Evolutionary conservation across 2,888 invertebrate species (phyloP).

Genomic region (Leptura quadrifasciata): DNA sequence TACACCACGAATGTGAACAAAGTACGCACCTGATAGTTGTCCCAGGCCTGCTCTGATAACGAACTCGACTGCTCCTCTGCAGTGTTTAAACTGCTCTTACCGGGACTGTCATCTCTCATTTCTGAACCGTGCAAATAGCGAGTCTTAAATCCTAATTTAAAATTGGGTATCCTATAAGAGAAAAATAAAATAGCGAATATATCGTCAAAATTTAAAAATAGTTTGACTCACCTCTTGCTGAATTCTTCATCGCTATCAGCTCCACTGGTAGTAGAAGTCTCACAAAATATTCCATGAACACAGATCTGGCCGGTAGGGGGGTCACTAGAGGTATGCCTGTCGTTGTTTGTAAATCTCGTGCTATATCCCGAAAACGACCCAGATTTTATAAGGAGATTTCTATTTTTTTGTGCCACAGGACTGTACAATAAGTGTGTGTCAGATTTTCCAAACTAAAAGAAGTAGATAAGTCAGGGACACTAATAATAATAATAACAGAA

Average conservation of each 20-base stretch:
- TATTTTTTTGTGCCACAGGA: slow-evolving; percentile 53
- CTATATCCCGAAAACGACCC: slow-evolving; percentile 83
- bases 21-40: slow-evolving; percentile 88
- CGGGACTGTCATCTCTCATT: slow-evolving; percentile 69
- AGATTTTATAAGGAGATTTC: slow-evolving; percentile 79
- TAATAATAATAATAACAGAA: slow-evolving; percentile 4
- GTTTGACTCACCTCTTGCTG: slow-evolving; percentile 64
- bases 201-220: not conserved
- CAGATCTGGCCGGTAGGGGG: slow-evolving; percentile 75
- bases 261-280: slow-evolving; percentile 79
- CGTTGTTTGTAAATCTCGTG: slow-evolving; percentile 73
- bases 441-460: slow-evolving; percentile 63
- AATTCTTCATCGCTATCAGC: slow-evolving; percentile 82
- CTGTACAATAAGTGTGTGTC: slow-evolving; percentile 61
- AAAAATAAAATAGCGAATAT: not conserved
- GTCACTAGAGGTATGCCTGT: slow-evolving; percentile 78
- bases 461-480: not conserved
- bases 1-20: no score
- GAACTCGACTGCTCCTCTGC: slow-evolving; percentile 87
- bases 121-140: slow-evolving; percentile 69
- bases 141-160: slow-evolving; percentile 79
- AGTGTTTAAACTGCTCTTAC: slow-evolving; percentile 78
- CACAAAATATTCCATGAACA: slow-evolving; percentile 72
- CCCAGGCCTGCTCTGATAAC: slow-evolving; percentile 96
- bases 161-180: slow-evolving; percentile 75